Evolutionary conservation across 1,140 invertebrate genomes (phyloP), one percentile per base, ranked within the genome.

Genomic region (Drosophila athabasca): DNA sequence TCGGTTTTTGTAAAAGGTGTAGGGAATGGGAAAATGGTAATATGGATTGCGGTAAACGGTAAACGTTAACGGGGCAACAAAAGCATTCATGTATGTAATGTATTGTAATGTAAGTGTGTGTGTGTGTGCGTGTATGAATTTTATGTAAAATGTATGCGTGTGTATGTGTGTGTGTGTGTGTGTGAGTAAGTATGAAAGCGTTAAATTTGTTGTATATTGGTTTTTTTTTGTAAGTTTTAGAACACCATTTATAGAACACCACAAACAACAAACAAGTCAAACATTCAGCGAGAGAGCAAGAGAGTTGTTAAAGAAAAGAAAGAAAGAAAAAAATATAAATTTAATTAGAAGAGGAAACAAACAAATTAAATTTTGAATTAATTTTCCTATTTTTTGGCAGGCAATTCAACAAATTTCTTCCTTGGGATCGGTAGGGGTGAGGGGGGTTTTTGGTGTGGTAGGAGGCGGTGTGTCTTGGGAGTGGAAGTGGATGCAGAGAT

Each of bases 251-350:
- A 8, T 8, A 35, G 62, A 85, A 85, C 83, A 85, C 82, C 82
- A 85, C 82, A 85, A 85, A 81, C 82, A 85, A 85, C 82, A 85
- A 85, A 88, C 82, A 85, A 85, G 78, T 87, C 83, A 81, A 87
- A 81, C 82, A 85, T 85, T 85, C 83, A 87, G 78, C 68, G 66
- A 81, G 88, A 80, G 82, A 82, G 31, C 73, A 87, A 64, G 62
- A 71, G 70, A 77, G 64, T 53, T 57, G 19, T 57, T 44, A 62
- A 68, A 61, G 76, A 73, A 72, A 73, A 76, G 70, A 70, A 61
- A 72, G 84, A 79, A 64, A 76, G 62, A 58, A 55, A 68, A 22
- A 26, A 22, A 41, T 17, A 48, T 26, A 59, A 35, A 35, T 43
- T 48, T 35, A 57, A 57, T 44, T 45, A 43, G 53, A 52, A 72